phyloP scores from a whole-genome alignment of 2,888 invertebrate genomes.

The Drosophila fungiperda region DNA sequence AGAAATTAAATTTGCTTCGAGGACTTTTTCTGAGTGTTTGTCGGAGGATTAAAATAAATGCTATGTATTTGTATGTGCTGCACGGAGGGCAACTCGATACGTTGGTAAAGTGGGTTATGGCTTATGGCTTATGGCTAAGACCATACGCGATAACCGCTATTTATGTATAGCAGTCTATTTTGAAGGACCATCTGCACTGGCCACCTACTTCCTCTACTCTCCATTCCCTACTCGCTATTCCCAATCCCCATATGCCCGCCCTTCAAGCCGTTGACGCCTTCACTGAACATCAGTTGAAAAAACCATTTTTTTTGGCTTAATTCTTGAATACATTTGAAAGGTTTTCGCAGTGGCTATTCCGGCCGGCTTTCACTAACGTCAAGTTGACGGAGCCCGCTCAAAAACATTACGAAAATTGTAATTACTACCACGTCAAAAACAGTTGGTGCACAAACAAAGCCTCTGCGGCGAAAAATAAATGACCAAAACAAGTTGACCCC shows the following conservation, averaged over 20 bases:
- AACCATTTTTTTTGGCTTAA: constrained; percentile 23
- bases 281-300: constrained; percentile 57
- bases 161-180: constrained; percentile 61
- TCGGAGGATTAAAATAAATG: constrained; percentile 75
- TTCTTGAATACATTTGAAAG: constrained; percentile 21
- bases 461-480: constrained; percentile 65
- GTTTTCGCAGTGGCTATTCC: background rate
- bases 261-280: constrained; percentile 34
- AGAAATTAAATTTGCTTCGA: background rate
- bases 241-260: background rate
- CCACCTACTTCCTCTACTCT: background rate
- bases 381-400: constrained; percentile 57
- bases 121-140: constrained; percentile 49
- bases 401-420: constrained; percentile 67
- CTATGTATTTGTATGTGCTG: constrained; percentile 73
- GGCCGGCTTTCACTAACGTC: constrained; percentile 35
- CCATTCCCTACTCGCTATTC: background rate
- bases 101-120: constrained; percentile 43
- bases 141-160: constrained; percentile 68
- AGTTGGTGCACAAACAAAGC: constrained; percentile 63
- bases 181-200: constrained; percentile 39
- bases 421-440: constrained; percentile 75
- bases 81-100: constrained; percentile 49
- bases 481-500: constrained; percentile 59
- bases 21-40: background rate